Conservation (phyloP, 2,113 vertebrate species). For the Vicugna pacos region DNA sequence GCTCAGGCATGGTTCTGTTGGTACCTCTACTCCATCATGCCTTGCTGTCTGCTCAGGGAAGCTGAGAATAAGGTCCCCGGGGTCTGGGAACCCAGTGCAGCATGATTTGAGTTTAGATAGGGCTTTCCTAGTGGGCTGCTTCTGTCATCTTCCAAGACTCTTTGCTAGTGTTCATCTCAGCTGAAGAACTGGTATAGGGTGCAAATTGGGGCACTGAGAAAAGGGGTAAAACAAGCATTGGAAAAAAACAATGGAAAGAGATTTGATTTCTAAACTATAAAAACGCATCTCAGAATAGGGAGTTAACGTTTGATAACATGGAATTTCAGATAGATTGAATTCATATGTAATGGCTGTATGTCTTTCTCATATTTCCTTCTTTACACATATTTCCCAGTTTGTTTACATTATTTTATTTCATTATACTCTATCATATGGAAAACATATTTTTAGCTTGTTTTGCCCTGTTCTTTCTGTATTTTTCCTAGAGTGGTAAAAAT, state of each 20-base stretch:
- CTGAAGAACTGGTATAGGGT: not conserved
- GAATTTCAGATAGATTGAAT: slow-evolving; percentile 11
- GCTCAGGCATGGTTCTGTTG: not conserved
- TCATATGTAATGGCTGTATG: not conserved
- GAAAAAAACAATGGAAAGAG: not conserved
- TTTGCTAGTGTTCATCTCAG: not conserved
- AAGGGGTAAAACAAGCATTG: not conserved
- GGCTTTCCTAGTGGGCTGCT: not conserved
- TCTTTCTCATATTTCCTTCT: not conserved
- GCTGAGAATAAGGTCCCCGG: not conserved
- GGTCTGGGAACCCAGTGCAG: not conserved
- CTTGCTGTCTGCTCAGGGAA: not conserved
- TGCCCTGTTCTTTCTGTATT: not conserved
- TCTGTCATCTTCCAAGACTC: not conserved
- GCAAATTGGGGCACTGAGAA: not conserved
- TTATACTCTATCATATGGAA: not conserved
- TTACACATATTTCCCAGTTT: not conserved
- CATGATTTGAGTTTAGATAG: not conserved
- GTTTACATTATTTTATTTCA: slow-evolving; percentile 33
- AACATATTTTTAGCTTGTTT: slow-evolving; percentile 28
- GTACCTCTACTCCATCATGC: not conserved
- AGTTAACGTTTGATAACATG: not conserved
- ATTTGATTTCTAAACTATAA: not conserved
- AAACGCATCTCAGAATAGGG: not conserved
- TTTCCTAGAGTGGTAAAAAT: not conserved